Conservation (phyloP, 1,140 invertebrate genomes). For the Halesus radiatus region DNA sequence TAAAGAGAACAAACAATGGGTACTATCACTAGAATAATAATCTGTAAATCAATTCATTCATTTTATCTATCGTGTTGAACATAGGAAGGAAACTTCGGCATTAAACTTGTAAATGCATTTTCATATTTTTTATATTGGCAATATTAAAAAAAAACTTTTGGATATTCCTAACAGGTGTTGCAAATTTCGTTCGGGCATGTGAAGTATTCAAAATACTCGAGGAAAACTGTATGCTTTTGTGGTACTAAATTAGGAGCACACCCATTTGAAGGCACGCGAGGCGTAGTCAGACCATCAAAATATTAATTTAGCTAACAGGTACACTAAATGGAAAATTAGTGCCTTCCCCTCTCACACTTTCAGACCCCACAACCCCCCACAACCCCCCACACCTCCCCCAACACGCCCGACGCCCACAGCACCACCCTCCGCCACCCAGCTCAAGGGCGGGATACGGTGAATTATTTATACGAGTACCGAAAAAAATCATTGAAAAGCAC, state of each 20-base stretch:
- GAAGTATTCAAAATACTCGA: background rate
- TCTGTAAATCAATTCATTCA: too few relatives aligned
- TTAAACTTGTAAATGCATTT: too few relatives aligned
- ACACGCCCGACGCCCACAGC: background rate
- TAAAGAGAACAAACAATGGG: too few relatives aligned
- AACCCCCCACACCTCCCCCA: background rate
- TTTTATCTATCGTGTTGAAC: too few relatives aligned
- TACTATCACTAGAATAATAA: too few relatives aligned
- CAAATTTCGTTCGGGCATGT: too few relatives aligned
- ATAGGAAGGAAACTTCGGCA: too few relatives aligned
- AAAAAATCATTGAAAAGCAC: conserved; percentile 9
- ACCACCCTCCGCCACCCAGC: background rate
- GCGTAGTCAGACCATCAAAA: conserved; percentile 43
- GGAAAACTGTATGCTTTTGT: background rate
- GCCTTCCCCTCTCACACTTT: conserved; percentile 16
- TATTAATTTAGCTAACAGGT: conserved; percentile 50
- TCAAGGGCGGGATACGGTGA: background rate
- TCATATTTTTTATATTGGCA: too few relatives aligned
- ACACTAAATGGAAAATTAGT: conserved; percentile 49
- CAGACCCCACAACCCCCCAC: background rate
- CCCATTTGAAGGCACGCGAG: conserved; percentile 34
- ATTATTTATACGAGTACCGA: conserved; percentile 20
- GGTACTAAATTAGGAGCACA: conserved; percentile 44
- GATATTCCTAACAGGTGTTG: too few relatives aligned
- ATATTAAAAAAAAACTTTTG: too few relatives aligned